Evolutionary conservation across 2,888 invertebrate species (phyloP).

Genomic region (Pteria penguin): DNA sequence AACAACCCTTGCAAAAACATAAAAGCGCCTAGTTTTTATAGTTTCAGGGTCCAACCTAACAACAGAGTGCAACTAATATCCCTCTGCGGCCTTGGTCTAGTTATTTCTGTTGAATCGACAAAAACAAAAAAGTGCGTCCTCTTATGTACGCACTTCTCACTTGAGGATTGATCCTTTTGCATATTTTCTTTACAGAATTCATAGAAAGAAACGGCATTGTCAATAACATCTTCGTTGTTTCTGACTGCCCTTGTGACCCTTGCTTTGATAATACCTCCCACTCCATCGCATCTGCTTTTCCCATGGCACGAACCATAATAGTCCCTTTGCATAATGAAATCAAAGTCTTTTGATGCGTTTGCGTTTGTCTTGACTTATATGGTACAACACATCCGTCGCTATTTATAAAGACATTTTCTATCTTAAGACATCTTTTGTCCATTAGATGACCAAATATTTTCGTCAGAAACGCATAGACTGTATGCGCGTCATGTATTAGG

Average conservation of each 20-base stretch:
- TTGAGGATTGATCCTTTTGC: neutral
- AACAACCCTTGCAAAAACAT: conserved; percentile 12
- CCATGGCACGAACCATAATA: conserved; percentile 45
- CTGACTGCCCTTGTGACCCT: conserved; percentile 39
- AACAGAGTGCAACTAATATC: conserved; percentile 9
- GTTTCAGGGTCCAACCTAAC: neutral
- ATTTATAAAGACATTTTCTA: conserved; percentile 28
- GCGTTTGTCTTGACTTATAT: conserved; percentile 31
- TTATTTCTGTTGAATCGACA: conserved; percentile 1
- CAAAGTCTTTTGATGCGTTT: conserved; percentile 19
- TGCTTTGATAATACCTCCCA: conserved; percentile 40
- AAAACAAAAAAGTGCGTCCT: conserved; percentile 12
- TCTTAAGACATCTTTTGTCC: neutral
- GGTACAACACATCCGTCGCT: conserved; percentile 45
- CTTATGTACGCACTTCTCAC: conserved; percentile 25
- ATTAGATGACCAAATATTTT: conserved; percentile 20
- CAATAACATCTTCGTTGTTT: conserved; percentile 23
- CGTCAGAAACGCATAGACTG: conserved; percentile 26
- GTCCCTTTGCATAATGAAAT: conserved; percentile 21
- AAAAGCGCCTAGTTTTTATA: conserved; percentile 1
- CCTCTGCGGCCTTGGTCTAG: neutral
- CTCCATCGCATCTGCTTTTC: conserved; percentile 44
- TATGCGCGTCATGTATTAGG: conserved; percentile 40
- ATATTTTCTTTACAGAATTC: neutral
- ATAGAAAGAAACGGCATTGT: conserved; percentile 29